A percentile compares a stretch with the other conserved stretches of the same genome.
phyloP scores from a whole-genome alignment of 2,113 vertebrate species.

The Psephotus haematonotus region DNA sequence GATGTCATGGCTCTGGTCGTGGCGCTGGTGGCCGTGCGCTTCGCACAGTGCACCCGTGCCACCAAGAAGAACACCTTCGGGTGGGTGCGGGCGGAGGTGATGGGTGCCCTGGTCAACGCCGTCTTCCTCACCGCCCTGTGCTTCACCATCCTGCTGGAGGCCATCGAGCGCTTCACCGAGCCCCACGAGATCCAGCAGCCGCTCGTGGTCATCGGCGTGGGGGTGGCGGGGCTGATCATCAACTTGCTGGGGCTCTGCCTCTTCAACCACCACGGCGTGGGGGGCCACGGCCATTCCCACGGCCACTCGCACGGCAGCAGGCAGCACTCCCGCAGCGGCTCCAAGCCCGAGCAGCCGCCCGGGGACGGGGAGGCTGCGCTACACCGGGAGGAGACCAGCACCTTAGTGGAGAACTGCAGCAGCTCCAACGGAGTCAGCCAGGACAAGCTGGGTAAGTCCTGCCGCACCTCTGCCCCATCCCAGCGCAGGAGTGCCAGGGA shows the following conservation, averaged over 20 bases:
- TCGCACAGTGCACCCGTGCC: conserved; percentile 90
- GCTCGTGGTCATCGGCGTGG: conserved; percentile 82
- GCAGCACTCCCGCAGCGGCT: conserved; percentile 64
- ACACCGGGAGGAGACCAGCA: conserved; percentile 91
- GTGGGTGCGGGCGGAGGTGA: conserved; percentile 98
- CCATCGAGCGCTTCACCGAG: conserved; percentile 92
- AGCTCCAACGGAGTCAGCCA: conserved; percentile 80
- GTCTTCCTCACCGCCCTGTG: conserved; percentile 97
- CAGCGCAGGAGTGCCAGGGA: fast-evolving
- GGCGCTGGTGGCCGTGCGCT: conserved; percentile 94
- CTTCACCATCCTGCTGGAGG: conserved; percentile 96
- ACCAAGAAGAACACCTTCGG: conserved; percentile 97
- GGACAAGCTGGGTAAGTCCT: conserved; percentile 60
- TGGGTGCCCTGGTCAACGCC: conserved; percentile 97
- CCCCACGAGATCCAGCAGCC: conserved; percentile 91
- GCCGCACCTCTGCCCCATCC: background rate
- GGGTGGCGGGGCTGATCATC: conserved; percentile 87
- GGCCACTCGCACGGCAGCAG: conserved; percentile 81
- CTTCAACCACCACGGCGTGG: conserved; percentile 88
- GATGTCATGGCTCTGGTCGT: conserved; percentile 95
- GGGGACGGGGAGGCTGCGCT: conserved; percentile 75
- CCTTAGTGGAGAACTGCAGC: conserved; percentile 84
- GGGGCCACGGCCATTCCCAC: conserved; percentile 76
- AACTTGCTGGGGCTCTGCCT: conserved; percentile 94
- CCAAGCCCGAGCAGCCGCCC: conserved; percentile 27